Percentiles rank a stretch among this genome's conserved stretches.
phyloP scores from a whole-genome alignment of 2,888 invertebrate species.

The Ectobius pallidus region DNA sequence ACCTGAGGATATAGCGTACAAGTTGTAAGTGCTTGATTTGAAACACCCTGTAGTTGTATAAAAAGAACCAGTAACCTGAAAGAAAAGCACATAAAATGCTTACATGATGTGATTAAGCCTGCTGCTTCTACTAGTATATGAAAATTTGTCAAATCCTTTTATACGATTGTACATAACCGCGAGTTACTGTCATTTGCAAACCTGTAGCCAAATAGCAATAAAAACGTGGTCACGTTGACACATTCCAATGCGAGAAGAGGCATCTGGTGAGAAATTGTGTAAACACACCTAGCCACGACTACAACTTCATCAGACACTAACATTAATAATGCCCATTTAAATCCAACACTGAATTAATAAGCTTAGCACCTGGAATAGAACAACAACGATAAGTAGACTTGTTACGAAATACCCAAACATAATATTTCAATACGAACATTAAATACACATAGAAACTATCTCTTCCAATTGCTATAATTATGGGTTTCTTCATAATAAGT shows the following conservation, averaged over 20 bases:
- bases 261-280: neutral
- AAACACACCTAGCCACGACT: neutral
- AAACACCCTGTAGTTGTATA: neutral
- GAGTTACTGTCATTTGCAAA: neutral
- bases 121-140: slow-evolving; percentile 8
- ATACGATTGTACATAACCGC: neutral
- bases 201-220: slow-evolving; percentile 17
- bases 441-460: no score
- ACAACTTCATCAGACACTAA: no score
- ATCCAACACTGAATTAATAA: no score
- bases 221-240: slow-evolving; percentile 12
- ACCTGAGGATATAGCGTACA: no score
- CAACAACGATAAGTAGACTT: no score
- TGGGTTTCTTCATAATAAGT: no score
- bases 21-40: no score
- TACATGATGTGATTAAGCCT: neutral
- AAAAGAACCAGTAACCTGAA: neutral
- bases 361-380: no score
- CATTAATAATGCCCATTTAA: no score
- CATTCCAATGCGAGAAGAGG: slow-evolving; percentile 7
- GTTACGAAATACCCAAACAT: no score
- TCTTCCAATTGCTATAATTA: no score
- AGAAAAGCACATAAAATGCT: neutral
- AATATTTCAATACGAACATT: no score
- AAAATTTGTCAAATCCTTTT: slow-evolving; percentile 26